These are phyloP conservation scores for Pagrus major DNA, from an alignment of 2,113 vertebrate species.

Conservation along the genomic window DNA sequence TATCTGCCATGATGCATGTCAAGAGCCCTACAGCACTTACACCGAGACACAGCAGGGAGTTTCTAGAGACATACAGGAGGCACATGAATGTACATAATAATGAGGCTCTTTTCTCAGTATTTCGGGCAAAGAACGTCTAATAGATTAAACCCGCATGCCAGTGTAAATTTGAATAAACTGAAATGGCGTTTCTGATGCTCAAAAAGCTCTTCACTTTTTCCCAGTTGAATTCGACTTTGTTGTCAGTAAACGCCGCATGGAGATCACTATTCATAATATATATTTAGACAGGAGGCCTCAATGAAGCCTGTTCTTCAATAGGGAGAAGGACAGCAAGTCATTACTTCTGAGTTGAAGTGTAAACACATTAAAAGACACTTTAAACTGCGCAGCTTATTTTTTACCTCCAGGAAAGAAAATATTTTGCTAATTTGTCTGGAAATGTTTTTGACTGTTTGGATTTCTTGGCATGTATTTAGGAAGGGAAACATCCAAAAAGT, in stretches of 20 bases:
- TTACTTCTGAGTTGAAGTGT: constrained; percentile 17
- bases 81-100: neutral
- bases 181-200: neutral
- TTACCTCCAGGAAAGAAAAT: constrained; percentile 21
- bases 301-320: constrained; percentile 5
- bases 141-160: too few species aligned
- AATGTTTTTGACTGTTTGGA: constrained; percentile 1
- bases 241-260: neutral
- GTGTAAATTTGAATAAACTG: neutral
- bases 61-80: neutral
- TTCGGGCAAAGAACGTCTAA: neutral
- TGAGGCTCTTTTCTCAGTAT: neutral
- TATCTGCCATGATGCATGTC: neutral
- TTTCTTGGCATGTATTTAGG: neutral
- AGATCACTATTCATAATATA: constrained; percentile 8
- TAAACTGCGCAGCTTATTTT: constrained; percentile 35
- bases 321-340: constrained; percentile 4
- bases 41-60: neutral
- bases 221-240: constrained; percentile 1
- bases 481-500: constrained; percentile 4
- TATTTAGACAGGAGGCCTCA: neutral
- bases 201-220: neutral
- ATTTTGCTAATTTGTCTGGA: constrained; percentile 15
- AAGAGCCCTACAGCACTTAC: neutral
- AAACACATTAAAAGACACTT: constrained; percentile 27